Evolutionary conservation across 2,797 vertebrate genomes (phyloP), one percentile per base, ranked within the genome.

Genomic region (Rhyacichthys aspro): DNA sequence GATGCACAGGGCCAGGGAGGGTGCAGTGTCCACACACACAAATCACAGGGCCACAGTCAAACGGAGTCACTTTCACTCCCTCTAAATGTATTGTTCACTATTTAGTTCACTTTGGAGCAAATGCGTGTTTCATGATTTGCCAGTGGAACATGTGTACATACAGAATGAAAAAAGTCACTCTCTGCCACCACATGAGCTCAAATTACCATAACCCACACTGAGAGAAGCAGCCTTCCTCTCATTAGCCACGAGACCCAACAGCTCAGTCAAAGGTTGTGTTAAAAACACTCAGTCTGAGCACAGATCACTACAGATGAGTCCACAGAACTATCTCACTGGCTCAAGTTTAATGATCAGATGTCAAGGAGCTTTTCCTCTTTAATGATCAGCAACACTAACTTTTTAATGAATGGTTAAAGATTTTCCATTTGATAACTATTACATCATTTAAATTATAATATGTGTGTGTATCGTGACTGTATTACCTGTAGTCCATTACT

Each of bases 11-110:
- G 80, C 83, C 60, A 45, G 79, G 72, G 77, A 80, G 80, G 85
- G 61, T 80, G 76, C 86, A 85, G 79, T 86, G 87, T 89, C 88
- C 89, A 82, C 74, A 82, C 70, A 76, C 59, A 79, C 61, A 78
- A 86, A 85, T 79, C 81, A 76, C 77, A 76, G 59, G 67, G 55
- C 68, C 70, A 62, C 43, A 72, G 72, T 86, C 67, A 72, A 76
- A 82, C 60, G 54, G 48, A 74, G 65, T 54, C 54, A 64, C 61
- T 84, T 83, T 71, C 68, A 68, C 78, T 63, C 64, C 3, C 34
- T 74, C 76, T 37, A 78, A 78, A 72, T 47, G 14, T 34, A 69
- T 78, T 73, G 58, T 81, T 78, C 76, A 47, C 48, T 57, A 66
- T 84, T 81, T 77, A 70, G 67, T 71, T 48, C 63, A 55, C 16